Conservation (phyloP, 2,797 vertebrate species). For the Pseudopleuronectes americanus region DNA sequence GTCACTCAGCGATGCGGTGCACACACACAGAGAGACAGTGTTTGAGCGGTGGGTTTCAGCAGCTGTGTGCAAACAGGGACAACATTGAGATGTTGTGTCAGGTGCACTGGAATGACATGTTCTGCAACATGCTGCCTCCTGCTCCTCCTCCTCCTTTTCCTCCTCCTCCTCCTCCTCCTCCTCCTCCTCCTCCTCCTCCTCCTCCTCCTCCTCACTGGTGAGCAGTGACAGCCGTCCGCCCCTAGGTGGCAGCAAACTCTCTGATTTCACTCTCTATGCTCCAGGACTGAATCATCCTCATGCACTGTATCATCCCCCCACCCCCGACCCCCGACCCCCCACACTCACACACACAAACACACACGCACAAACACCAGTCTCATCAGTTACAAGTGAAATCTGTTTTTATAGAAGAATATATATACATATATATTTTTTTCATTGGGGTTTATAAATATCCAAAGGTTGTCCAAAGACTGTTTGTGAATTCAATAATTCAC, state of each 20-base stretch:
- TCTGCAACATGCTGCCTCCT: conserved; percentile 29
- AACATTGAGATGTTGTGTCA: conserved; percentile 36
- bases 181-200: too few species aligned
- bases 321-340: too few species aligned
- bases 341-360: too few species aligned
- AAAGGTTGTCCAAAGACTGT: too few species aligned
- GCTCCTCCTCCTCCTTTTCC: conserved; percentile 31
- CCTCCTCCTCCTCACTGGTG: background rate
- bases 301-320: too few species aligned
- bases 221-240: background rate
- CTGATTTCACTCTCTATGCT: background rate
- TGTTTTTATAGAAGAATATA: too few species aligned
- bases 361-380: too few species aligned
- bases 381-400: too few species aligned
- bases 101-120: conserved; percentile 55
- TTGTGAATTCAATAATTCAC: too few species aligned
- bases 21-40: background rate
- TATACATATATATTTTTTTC: too few species aligned
- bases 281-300: background rate
- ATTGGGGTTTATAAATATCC: too few species aligned
- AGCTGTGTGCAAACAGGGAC: background rate
- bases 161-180: too few species aligned
- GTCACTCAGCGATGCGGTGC: background rate
- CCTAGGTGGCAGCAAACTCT: background rate
- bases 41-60: background rate